A percentile compares a stretch with the other conserved stretches of the same genome.
These are phyloP conservation scores for Xiphophorus maculatus DNA, from an alignment of 2,113 vertebrate species.

Conservation along the genomic window DNA sequence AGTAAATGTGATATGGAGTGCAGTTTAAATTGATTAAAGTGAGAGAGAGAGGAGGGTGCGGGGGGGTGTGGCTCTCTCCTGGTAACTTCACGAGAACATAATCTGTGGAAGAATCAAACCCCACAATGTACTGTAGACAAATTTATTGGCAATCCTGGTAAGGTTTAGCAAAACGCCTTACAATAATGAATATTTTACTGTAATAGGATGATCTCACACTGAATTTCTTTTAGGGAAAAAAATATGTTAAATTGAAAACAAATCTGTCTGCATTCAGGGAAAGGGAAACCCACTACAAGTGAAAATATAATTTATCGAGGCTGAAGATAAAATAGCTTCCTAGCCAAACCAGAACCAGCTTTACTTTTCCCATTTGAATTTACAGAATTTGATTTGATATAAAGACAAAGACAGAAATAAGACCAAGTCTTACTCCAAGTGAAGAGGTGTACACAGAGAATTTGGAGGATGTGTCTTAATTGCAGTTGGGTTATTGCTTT, in stretches of 20 bases:
- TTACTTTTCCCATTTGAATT: constrained; percentile 52
- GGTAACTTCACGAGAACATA: constrained; percentile 2
- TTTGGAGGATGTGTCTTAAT: constrained; percentile 40
- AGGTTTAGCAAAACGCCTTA: neutral
- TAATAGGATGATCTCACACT: neutral
- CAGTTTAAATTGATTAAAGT: constrained; percentile 28
- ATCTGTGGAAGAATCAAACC: constrained; percentile 20
- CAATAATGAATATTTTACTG: neutral
- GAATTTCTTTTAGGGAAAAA: neutral
- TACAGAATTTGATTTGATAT: constrained; percentile 49
- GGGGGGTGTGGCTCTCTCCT: neutral
- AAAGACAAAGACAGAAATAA: constrained; percentile 33
- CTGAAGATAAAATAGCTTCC: neutral
- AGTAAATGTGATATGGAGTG: constrained; percentile 29
- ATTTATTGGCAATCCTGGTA: neutral
- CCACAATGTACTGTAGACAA: neutral
- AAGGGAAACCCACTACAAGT: neutral
- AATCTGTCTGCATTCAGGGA: neutral
- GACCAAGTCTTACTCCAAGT: constrained; percentile 35
- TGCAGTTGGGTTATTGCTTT: constrained; percentile 31
- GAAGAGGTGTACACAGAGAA: constrained; percentile 31
- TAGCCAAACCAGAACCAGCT: constrained; percentile 2
- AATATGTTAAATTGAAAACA: neutral
- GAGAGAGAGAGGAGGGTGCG: neutral
- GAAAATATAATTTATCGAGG: neutral